Conservation (phyloP, 64 coral and sea anemone species). For the Catalaphyllia jardinei region DNA sequence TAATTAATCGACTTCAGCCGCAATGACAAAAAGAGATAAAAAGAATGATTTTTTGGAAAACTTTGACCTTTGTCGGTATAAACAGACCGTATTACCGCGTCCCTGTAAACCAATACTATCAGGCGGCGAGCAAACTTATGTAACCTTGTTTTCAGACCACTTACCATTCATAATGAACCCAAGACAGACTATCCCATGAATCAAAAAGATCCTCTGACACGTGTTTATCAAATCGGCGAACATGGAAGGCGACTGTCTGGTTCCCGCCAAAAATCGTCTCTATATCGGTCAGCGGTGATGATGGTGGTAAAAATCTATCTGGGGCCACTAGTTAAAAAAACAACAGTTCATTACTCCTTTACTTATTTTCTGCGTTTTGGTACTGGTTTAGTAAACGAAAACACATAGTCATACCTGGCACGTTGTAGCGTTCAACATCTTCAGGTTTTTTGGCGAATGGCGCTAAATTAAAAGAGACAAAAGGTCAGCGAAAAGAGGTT, state of each 20-base stretch:
- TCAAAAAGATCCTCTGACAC: slow-evolving; percentile 73
- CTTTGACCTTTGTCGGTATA: too few species aligned
- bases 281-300: slow-evolving; percentile 63
- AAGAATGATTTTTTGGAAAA: too few species aligned
- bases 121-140: too few species aligned
- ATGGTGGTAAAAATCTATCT: slow-evolving; percentile 62
- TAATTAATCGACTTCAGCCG: too few species aligned
- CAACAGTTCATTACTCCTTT: background rate
- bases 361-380: background rate
- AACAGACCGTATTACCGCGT: too few species aligned
- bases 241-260: slow-evolving; percentile 72
- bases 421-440: slow-evolving; percentile 70
- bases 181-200: slow-evolving; percentile 82
- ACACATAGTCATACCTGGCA: slow-evolving; percentile 51
- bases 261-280: slow-evolving; percentile 75
- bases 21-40: too few species aligned
- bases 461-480: slow-evolving; percentile 32
- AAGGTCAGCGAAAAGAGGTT: background rate
- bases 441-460: slow-evolving; percentile 67
- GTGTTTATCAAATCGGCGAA: slow-evolving; percentile 91
- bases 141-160: background rate
- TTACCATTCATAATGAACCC: slow-evolving; percentile 88
- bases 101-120: too few species aligned
- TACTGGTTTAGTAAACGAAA: background rate
- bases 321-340: slow-evolving; percentile 52